Base-by-base conservation (phyloP, 1,140 invertebrate genomes). In the Trypoxylus dichotomus region DNA sequence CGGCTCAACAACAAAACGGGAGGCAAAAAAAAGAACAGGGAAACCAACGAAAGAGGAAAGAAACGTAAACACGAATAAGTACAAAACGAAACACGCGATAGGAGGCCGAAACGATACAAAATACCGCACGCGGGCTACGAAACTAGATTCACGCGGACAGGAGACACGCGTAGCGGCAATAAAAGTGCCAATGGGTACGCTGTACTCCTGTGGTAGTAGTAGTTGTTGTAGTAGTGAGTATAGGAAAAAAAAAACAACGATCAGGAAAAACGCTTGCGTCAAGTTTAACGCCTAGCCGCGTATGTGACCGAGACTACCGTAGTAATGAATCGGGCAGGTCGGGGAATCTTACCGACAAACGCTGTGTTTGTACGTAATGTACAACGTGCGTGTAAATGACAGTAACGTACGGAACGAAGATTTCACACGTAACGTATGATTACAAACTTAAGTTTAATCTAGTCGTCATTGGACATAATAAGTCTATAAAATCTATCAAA, bases 121-220 rank as follows among this genome's bases (percentile, higher is more conserved):
- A 27, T 68, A 29, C 21, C 7, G 19, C 8, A 2, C 2, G 60
- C 60, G 3, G 47, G 47, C 13, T 3, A 24, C n/a, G n/a, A 19
- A 68, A 68, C 24, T 68, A 68, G 60, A 68, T 68, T 68, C 24
- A 27, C 24, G 47, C 47, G 60, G 60, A 68, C 60, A 24, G 47
- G 47, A 2, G 47, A 54, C 47, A 54, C 47, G 47, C 47, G 47
- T 21, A 15, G 11, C 47, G 47, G 47, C 19, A 54, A 54, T 54
- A 15, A 54, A 3, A 2, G 47, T 21, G 47, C 47, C 19, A 11
- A 54, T 54, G 47, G 47, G 47, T 54, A n/a, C n/a, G n/a, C n/a
- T n/a, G n/a, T n/a, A n/a, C n/a, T n/a, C n/a, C 47, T 15, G 7
- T 32, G 2, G 32, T 32, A 7, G 32, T 32, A 32, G 32, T 32